Evolutionary conservation across 2,797 vertebrate species (phyloP).

Genomic region (Pangasius larnaudii): DNA sequence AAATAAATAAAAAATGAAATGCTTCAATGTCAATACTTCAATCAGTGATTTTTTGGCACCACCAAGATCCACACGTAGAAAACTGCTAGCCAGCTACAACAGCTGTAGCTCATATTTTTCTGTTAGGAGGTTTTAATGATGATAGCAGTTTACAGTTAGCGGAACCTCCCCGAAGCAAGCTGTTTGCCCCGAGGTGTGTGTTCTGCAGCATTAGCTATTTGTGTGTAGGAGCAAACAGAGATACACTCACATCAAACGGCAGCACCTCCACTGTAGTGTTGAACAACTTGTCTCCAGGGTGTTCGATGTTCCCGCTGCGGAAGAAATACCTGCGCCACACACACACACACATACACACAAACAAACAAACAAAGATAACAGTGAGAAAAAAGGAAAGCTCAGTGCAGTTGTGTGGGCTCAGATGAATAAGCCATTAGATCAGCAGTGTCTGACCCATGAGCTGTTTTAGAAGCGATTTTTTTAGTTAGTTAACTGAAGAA

Average conservation of each 20-base stretch:
- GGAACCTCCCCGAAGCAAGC: not conserved
- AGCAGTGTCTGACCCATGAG: not conserved
- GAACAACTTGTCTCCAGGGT: conserved; percentile 97
- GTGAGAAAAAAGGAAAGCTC: not conserved
- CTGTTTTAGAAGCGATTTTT: not conserved
- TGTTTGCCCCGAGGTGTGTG: conserved; percentile 11
- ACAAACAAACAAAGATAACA: not conserved
- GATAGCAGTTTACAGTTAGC: not conserved
- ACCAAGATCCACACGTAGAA: not conserved
- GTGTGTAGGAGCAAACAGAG: conserved; percentile 15
- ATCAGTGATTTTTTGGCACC: not conserved
- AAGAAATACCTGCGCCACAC: conserved; percentile 88
- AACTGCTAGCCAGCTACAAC: not conserved
- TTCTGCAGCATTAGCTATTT: conserved; percentile 1
- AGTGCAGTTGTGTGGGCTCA: too few species aligned
- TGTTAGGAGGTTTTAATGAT: not conserved
- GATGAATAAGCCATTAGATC: not conserved
- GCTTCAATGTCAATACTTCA: not conserved
- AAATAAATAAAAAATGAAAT: not conserved
- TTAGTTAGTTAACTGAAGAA: not conserved
- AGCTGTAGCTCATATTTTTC: not conserved
- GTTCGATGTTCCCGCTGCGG: conserved; percentile 95
- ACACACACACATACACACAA: conserved; percentile 24
- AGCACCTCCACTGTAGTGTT: conserved; percentile 96
- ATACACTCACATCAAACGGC: conserved; percentile 90